Percentiles rank a stretch among this genome's conserved stretches.
These are phyloP conservation scores for Alethe diademata DNA, from an alignment of 2,113 vertebrate species.

Conservation along the genomic window DNA sequence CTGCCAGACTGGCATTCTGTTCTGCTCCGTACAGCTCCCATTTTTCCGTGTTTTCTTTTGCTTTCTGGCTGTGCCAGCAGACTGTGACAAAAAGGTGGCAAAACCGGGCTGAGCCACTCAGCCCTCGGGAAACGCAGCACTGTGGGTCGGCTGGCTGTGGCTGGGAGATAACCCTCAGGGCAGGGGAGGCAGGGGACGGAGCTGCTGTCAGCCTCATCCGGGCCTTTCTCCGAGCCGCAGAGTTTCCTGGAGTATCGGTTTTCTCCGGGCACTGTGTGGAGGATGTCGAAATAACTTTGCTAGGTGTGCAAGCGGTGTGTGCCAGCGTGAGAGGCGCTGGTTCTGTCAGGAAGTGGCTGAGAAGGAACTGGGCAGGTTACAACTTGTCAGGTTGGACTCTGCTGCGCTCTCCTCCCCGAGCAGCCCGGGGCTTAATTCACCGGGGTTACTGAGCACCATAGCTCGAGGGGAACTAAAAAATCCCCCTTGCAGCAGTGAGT, in stretches of 20 bases:
- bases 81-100: background rate
- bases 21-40: background rate
- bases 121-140: background rate
- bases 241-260: background rate
- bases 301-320: background rate
- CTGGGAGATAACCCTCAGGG: background rate
- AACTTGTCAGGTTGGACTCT: background rate
- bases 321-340: fast-evolving
- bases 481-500: background rate
- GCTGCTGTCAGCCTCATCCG: background rate
- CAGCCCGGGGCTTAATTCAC: background rate
- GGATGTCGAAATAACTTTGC: background rate
- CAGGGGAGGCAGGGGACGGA: background rate
- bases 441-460: fast-evolving
- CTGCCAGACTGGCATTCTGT: background rate
- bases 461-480: background rate
- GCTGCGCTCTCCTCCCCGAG: fast-evolving
- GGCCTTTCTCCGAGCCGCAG: background rate
- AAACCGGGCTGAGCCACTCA: background rate
- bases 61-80: background rate
- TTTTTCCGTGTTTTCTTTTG: background rate
- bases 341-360: background rate
- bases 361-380: background rate
- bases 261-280: background rate
- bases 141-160: background rate